These are phyloP conservation scores for Octopus bimaculoides DNA, from an alignment of 1,140 invertebrate species.

Conservation along the genomic window DNA sequence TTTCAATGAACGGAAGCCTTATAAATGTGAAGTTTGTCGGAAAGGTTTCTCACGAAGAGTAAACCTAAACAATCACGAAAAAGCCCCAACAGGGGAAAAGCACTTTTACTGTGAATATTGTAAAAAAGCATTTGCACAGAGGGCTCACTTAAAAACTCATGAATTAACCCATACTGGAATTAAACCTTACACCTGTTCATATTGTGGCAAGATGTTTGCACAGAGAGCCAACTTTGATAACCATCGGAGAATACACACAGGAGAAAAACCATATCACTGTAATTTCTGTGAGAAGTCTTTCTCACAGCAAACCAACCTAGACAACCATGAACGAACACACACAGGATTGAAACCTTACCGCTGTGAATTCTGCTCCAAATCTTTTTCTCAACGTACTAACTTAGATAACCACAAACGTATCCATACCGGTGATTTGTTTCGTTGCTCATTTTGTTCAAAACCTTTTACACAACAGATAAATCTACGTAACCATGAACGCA, in stretches of 20 bases:
- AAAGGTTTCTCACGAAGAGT: slow-evolving; percentile 3
- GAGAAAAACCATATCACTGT: slow-evolving; percentile 88
- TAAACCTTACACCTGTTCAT: slow-evolving; percentile 60
- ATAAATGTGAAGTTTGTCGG: slow-evolving; percentile 10
- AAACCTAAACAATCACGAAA: slow-evolving; percentile 1
- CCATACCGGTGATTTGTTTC: neutral
- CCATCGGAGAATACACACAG: slow-evolving; percentile 86
- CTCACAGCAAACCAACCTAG: slow-evolving; percentile 84
- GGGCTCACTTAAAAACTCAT: slow-evolving; percentile 30
- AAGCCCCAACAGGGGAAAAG: slow-evolving; percentile 5
- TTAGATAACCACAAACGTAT: neutral
- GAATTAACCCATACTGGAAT: slow-evolving; percentile 8
- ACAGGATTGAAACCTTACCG: slow-evolving; percentile 76
- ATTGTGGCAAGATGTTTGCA: slow-evolving; percentile 79
- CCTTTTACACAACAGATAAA: neutral
- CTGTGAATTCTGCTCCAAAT: neutral
- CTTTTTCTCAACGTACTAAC: neutral
- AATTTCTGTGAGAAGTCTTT: slow-evolving; percentile 74
- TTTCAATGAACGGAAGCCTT: neutral
- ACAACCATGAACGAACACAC: slow-evolving; percentile 85
- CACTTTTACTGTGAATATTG: slow-evolving; percentile 7
- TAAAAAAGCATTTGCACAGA: neutral
- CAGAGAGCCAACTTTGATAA: slow-evolving; percentile 86
- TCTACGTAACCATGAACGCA: slow-evolving; percentile 58
- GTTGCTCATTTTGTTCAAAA: neutral